Conservation (phyloP, 2,888 invertebrate genomes). For the Lepidochitona cinerea region DNA sequence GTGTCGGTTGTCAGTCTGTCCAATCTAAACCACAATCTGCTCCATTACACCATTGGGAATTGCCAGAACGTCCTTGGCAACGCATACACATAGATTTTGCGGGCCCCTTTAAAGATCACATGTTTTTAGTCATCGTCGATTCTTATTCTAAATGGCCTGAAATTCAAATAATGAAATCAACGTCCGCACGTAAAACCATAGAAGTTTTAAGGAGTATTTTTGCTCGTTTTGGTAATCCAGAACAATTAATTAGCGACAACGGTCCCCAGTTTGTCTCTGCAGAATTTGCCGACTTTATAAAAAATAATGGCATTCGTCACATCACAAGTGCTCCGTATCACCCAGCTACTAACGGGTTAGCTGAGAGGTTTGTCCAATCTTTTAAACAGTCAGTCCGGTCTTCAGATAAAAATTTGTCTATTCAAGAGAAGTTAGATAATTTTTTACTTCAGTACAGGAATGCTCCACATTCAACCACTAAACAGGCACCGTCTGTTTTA, state of each 20-base stretch:
- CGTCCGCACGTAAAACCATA: slow-evolving; percentile 33
- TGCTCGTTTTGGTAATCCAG: slow-evolving; percentile 45
- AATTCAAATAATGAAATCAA: slow-evolving; percentile 35
- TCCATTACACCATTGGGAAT: slow-evolving; percentile 50
- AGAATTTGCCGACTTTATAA: slow-evolving; percentile 43
- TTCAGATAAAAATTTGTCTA: neutral
- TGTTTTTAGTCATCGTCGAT: slow-evolving; percentile 64
- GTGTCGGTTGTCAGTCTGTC: slow-evolving; percentile 32
- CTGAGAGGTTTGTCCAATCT: slow-evolving; percentile 45
- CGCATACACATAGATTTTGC: slow-evolving; percentile 71
- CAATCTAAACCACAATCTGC: slow-evolving; percentile 36
- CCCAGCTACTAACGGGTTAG: slow-evolving; percentile 52
- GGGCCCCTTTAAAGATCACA: slow-evolving; percentile 59
- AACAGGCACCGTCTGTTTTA: no score
- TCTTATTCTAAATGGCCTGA: slow-evolving; percentile 71
- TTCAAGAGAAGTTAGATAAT: no score
- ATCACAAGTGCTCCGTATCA: slow-evolving; percentile 42
- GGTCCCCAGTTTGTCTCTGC: slow-evolving; percentile 50
- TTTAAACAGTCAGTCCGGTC: slow-evolving; percentile 26
- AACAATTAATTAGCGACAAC: slow-evolving; percentile 58
- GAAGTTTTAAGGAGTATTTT: slow-evolving; percentile 37
- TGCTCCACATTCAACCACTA: no score
- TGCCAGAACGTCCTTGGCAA: slow-evolving; percentile 56
- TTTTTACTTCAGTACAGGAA: no score
- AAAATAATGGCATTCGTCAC: slow-evolving; percentile 37